These are phyloP conservation scores for Caenorhabditis briggsae DNA, from an alignment of 1,140 invertebrate species.

Conservation along the genomic window DNA sequence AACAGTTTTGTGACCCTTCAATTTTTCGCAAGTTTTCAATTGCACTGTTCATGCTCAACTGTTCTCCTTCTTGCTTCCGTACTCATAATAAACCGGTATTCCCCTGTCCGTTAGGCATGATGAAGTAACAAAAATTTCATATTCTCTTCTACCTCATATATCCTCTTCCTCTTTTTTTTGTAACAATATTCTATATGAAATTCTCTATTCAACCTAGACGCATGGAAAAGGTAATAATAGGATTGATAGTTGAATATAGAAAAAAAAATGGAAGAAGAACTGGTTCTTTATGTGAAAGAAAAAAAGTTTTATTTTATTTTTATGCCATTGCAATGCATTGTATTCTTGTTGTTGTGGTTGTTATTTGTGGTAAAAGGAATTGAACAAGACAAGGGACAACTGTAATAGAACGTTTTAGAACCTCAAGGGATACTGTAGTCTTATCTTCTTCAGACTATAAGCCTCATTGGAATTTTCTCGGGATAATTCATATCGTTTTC, in stretches of 20 bases:
- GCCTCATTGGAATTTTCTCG: background rate
- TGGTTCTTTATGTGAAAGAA: constrained; percentile 36
- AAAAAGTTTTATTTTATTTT: constrained; percentile 53
- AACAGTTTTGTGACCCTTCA: background rate
- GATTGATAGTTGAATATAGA: constrained; percentile 43
- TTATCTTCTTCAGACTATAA: background rate
- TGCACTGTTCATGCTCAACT: constrained; percentile 25
- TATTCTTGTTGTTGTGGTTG: constrained; percentile 50
- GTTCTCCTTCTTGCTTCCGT: background rate
- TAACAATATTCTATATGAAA: background rate
- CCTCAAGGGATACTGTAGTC: background rate
- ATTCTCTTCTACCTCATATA: background rate
- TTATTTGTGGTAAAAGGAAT: background rate
- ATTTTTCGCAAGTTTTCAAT: background rate
- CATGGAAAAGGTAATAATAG: constrained; percentile 37
- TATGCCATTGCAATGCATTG: constrained; percentile 54
- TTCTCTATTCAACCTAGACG: background rate
- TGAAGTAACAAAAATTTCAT: constrained; percentile 31
- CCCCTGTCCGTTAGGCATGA: constrained; percentile 42
- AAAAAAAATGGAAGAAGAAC: constrained; percentile 14
- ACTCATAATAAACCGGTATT: constrained; percentile 15
- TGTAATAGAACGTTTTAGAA: no score
- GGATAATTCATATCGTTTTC: constrained; percentile 43
- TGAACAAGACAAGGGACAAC: background rate
- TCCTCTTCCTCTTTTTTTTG: background rate